phyloP scores from a whole-genome alignment of 1,140 invertebrate species.

The Leguminivora glycinivorella region DNA sequence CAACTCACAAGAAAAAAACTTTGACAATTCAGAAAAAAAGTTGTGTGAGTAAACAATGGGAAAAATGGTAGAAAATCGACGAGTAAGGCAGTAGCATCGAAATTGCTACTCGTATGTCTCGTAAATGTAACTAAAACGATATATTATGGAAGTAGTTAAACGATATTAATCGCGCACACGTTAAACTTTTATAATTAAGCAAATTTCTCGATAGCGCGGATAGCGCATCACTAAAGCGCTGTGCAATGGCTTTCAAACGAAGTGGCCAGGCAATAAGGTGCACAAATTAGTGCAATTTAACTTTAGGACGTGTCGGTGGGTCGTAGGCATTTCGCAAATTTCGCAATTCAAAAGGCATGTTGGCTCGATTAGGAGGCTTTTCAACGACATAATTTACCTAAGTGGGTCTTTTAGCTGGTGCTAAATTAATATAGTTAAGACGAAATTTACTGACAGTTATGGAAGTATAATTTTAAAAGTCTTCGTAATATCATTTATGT shows the following conservation, averaged over 20 bases:
- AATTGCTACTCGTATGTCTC: no score
- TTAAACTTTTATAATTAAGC: neutral
- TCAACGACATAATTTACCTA: neutral
- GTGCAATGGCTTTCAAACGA: conserved; percentile 60
- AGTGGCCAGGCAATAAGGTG: conserved; percentile 67
- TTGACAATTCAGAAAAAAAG: no score
- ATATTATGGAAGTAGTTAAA: neutral
- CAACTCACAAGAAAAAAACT: no score
- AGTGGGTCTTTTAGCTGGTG: neutral
- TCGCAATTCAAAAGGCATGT: conserved; percentile 3
- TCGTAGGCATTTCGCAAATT: conserved; percentile 23
- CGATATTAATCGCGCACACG: neutral
- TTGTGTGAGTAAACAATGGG: no score
- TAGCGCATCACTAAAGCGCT: conserved; percentile 57
- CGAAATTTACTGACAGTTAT: neutral
- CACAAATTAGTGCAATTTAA: conserved; percentile 76
- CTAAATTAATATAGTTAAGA: neutral
- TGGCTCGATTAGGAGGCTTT: conserved; percentile 11
- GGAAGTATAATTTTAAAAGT: neutral
- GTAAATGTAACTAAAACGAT: no score
- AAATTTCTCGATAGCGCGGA: conserved; percentile 31
- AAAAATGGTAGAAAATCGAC: no score
- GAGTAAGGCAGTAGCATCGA: no score
- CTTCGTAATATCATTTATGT: no score
- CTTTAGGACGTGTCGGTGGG: conserved; percentile 65